A percentile compares a stretch with the other conserved stretches of the same genome.
Conservation (phyloP, 2,113 vertebrate genomes). For the Meleagris gallopavo region DNA sequence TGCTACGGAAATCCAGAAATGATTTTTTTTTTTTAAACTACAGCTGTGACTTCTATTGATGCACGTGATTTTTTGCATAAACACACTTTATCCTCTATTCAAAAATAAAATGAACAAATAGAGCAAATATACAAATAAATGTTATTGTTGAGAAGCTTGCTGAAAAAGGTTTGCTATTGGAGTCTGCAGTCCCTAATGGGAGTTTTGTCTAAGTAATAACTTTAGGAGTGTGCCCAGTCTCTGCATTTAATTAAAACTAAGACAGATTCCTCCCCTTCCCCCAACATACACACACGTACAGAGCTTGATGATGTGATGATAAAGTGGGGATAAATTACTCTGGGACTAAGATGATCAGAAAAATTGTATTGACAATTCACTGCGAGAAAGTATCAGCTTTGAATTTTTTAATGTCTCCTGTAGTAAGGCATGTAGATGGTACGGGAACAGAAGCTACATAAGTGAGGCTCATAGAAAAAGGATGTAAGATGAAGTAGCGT, state of each 20-base stretch:
- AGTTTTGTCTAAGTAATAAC: constrained; percentile 45
- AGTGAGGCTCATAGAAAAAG: neutral
- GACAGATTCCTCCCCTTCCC: neutral
- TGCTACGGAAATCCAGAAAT: neutral
- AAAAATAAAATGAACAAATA: neutral
- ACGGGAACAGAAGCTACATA: constrained; percentile 41
- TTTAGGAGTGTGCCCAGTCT: constrained; percentile 25
- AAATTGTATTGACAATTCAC: neutral
- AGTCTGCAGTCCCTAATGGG: constrained; percentile 13
- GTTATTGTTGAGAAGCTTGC: neutral
- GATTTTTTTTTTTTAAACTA: too few species aligned
- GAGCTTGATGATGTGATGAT: constrained; percentile 29
- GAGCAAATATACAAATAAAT: neutral
- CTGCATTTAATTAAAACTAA: constrained; percentile 66
- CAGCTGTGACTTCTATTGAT: neutral
- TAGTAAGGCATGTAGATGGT: neutral
- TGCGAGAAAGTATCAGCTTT: neutral
- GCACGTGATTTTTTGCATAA: neutral
- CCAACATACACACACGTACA: neutral
- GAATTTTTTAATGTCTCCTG: constrained; percentile 39
- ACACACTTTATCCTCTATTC: neutral
- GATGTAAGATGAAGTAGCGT: constrained; percentile 38
- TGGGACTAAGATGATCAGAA: constrained; percentile 26
- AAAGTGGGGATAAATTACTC: constrained; percentile 47
- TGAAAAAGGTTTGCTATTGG: neutral